Evolutionary conservation across 2,888 invertebrate genomes (phyloP), one percentile per base, ranked within the genome.

Genomic region (Drosophila yooni): DNA sequence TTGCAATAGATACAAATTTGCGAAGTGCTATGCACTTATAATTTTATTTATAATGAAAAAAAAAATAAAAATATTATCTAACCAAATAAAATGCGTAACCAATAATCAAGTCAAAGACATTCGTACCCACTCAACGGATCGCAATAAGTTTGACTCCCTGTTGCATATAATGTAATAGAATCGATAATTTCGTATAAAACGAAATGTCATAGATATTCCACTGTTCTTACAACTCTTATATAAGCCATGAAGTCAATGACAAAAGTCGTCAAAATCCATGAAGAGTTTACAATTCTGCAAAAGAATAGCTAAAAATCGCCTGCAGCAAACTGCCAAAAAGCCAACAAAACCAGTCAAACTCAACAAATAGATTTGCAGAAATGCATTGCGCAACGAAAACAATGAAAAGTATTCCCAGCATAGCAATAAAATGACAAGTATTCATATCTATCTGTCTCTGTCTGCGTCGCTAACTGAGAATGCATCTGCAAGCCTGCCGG

Each of bases 391-490:
- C 69, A 83, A 76, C 53, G 70, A 34, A 54, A 34, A 66, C 2
- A 69, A 69, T 36, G 27, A 48, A 54, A 36, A 21, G 15, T 59
- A 68, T 61, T 81, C 82, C 70, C 85, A 68, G 50, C 57, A 73
- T 70, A 64, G 74, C 73, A 75, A 74, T 74, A 77, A 75, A 63
- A 58, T 85, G 83, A 80, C 83, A 90, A 77, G 57, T 74, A 65
- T 52, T 59, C 11, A 21, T 29, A 38, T 29, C 15, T 29, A 13
- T 51, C 27, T 21, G 2, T 48, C 7, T 25, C 11, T 46, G 25
- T 54, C 18, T 18, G 25, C 27, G 6, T 18, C 27, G 27, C 18
- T 18, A 13, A 33, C 29, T 34, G 48, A 29, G 27, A 40, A 48
- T 69, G 52, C 36, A 58, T 51, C 31, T 67, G 63, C 43, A 38